Conservation (phyloP, 2,888 invertebrate species). For the Sialis lutaria region DNA sequence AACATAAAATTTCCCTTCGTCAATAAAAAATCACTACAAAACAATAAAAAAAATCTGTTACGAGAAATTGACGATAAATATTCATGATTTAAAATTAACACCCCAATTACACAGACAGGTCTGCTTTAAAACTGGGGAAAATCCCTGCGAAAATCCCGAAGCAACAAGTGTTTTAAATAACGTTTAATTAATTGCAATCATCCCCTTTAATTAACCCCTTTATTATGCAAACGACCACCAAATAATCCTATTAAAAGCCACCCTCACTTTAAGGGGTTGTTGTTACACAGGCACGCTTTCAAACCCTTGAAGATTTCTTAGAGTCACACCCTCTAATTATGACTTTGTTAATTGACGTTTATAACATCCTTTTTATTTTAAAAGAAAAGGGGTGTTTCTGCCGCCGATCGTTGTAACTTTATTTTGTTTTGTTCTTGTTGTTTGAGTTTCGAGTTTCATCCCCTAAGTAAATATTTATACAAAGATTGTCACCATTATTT, state of each 20-base stretch:
- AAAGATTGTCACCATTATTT: no score
- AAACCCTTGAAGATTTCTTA: not conserved
- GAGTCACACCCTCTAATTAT: slow-evolving; percentile 4
- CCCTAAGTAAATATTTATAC: no score
- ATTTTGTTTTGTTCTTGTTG: not conserved
- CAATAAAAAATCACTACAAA: no score
- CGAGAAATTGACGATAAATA: no score
- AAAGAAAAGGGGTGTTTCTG: not conserved
- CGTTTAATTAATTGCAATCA: slow-evolving; percentile 26
- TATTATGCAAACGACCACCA: slow-evolving; percentile 4
- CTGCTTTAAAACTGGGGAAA: no score
- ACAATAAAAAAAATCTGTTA: no score
- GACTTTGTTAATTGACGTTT: slow-evolving; percentile 5
- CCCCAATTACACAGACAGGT: no score
- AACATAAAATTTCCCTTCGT: no score
- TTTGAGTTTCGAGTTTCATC: not conserved
- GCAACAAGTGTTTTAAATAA: slow-evolving; percentile 6
- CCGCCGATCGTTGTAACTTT: not conserved
- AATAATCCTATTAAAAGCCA: slow-evolving; percentile 6
- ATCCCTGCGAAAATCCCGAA: not conserved
- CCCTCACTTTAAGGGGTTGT: not conserved
- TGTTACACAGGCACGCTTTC: not conserved
- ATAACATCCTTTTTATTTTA: not conserved
- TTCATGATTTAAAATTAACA: no score
- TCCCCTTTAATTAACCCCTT: slow-evolving; percentile 29